Conservation (phyloP, 2,888 invertebrate genomes). For the Gasteruption jaculator region DNA sequence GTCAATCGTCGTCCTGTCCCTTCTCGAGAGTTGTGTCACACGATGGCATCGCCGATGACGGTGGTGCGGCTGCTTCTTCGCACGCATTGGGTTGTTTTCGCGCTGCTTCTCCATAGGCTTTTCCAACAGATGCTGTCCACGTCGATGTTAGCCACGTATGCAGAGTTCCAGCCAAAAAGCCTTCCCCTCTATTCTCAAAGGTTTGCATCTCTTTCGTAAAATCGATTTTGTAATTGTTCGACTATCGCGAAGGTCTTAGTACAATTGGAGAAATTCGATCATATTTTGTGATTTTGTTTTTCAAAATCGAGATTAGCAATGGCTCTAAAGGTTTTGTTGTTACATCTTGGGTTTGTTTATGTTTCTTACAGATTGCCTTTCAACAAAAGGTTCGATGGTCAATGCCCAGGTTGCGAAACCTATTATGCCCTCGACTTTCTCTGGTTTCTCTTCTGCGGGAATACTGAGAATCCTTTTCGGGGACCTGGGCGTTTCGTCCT, state of each 20-base stretch:
- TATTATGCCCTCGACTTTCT: too few species aligned
- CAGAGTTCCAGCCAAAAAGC: conserved; percentile 39
- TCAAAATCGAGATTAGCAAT: too few species aligned
- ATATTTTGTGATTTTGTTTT: too few species aligned
- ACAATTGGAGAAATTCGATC: too few species aligned
- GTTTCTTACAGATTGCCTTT: too few species aligned
- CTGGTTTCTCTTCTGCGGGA: too few species aligned
- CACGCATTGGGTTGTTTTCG: background rate
- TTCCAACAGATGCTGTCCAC: conserved; percentile 2
- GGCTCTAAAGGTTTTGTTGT: too few species aligned
- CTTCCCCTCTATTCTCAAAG: conserved; percentile 21
- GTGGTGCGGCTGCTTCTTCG: conserved; percentile 8
- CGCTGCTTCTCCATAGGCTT: conserved; percentile 14
- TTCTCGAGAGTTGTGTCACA: background rate
- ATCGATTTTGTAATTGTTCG: conserved; percentile 4
- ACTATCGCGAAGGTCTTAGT: conserved; percentile 2
- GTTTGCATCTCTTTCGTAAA: conserved; percentile 16
- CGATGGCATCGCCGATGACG: background rate
- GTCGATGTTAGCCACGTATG: conserved; percentile 11
- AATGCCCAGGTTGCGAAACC: too few species aligned
- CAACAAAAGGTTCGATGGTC: too few species aligned
- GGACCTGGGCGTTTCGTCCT: too few species aligned
- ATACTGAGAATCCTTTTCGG: too few species aligned
- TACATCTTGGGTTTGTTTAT: too few species aligned
- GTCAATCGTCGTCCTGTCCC: conserved; percentile 8